phyloP scores from a whole-genome alignment of 2,797 vertebrate genomes.

The Staurois parvus region DNA sequence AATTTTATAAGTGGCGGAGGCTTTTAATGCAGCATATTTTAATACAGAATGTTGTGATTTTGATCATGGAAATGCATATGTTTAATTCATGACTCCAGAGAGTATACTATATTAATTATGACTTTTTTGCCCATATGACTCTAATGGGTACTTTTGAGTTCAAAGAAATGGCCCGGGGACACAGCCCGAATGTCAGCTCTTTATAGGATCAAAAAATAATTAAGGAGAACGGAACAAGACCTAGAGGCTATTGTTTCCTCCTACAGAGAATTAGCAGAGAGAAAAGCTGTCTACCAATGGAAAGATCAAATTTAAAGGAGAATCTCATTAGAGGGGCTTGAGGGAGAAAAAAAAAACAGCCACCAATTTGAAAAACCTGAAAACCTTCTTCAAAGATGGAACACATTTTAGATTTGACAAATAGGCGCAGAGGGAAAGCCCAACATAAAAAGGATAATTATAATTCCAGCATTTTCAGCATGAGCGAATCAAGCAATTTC shows the following conservation, averaged over 20 bases:
- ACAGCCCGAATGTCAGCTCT: constrained; percentile 51
- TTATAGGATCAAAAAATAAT: constrained; percentile 59
- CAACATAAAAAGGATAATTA: constrained; percentile 32
- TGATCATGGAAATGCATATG: constrained; percentile 26
- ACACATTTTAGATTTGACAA: constrained; percentile 32
- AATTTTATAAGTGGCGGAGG: background rate
- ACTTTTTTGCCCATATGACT: constrained; percentile 28
- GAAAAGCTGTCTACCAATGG: constrained; percentile 36
- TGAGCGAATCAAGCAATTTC: constrained; percentile 29
- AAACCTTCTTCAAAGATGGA: constrained; percentile 48
- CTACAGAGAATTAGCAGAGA: constrained; percentile 28
- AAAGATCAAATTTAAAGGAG: constrained; percentile 37
- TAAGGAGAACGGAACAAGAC: constrained; percentile 33
- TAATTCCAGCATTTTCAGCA: constrained; percentile 23
- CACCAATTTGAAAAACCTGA: constrained; percentile 5
- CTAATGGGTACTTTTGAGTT: constrained; percentile 31
- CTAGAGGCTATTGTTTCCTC: constrained; percentile 49
- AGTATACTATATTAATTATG: constrained; percentile 51
- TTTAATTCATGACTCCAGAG: constrained; percentile 47
- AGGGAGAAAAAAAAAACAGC: background rate
- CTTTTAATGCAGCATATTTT: background rate
- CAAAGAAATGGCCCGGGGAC: constrained; percentile 51
- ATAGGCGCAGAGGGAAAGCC: constrained; percentile 18
- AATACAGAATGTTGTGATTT: constrained; percentile 9
- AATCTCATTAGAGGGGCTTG: constrained; percentile 47